A percentile compares a stretch with the other conserved stretches of the same genome.
phyloP scores from a whole-genome alignment of 2,797 vertebrate genomes.

The Anabacerthia variegaticeps region DNA sequence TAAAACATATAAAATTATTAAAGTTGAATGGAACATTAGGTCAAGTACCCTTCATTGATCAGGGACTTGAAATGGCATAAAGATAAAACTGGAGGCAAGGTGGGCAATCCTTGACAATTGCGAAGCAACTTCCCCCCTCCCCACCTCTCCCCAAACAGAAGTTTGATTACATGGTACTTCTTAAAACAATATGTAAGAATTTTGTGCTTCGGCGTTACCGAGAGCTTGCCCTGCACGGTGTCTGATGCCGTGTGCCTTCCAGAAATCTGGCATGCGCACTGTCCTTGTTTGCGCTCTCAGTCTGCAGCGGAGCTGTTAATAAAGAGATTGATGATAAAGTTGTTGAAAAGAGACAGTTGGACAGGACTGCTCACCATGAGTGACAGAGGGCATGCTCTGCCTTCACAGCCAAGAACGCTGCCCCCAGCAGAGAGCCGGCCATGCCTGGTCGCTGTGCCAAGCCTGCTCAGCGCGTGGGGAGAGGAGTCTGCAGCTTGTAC shows the following conservation, averaged over 20 bases:
- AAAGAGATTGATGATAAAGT: slow-evolving; percentile 97
- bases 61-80: not conserved
- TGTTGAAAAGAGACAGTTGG: slow-evolving; percentile 97
- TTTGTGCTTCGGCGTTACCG: not conserved
- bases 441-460: slow-evolving; percentile 83
- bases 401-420: slow-evolving; percentile 84
- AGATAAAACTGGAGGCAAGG: not conserved
- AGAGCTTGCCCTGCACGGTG: slow-evolving; percentile 34
- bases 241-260: slow-evolving; percentile 75
- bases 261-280: slow-evolving; percentile 81
- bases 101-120: not conserved
- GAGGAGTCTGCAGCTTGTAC: slow-evolving; percentile 24
- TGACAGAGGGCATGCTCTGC: slow-evolving; percentile 92
- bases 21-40: not conserved
- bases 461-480: slow-evolving; percentile 61
- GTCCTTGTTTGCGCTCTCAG: slow-evolving; percentile 78
- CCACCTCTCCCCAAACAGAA: not conserved
- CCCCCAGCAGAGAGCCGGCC: slow-evolving; percentile 79
- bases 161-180: not conserved
- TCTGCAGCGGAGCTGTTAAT: slow-evolving; percentile 93
- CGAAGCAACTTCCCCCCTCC: not conserved
- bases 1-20: not conserved
- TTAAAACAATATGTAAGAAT: not conserved
- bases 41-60: not conserved
- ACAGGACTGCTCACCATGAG: slow-evolving; percentile 90